These are phyloP conservation scores for Petrosia ficiformis DNA, from an alignment of 37 sponge, comb jelly and placozoan genomes.

Conservation along the genomic window DNA sequence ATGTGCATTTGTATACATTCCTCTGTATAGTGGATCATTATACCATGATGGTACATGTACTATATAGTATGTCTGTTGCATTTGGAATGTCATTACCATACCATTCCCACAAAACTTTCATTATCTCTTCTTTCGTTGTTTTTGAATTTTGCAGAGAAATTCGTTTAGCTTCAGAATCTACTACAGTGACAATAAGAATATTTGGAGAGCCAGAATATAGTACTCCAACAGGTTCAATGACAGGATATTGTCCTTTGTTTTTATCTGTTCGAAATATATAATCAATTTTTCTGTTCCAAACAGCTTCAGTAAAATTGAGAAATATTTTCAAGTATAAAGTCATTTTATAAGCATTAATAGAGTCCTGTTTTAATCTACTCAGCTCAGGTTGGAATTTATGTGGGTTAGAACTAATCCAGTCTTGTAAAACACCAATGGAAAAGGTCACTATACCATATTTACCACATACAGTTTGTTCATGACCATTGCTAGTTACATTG, in stretches of 20 bases:
- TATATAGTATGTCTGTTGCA: not conserved
- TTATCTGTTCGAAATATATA: not conserved
- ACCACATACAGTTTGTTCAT: not conserved
- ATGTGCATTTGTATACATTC: not conserved
- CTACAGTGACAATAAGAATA: not conserved
- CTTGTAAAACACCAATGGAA: not conserved
- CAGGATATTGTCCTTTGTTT: slow-evolving; percentile 17
- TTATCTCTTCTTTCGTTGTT: no score
- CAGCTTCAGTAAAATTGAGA: not conserved
- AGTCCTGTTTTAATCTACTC: not conserved
- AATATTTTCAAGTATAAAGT: not conserved
- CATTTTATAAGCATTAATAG: not conserved
- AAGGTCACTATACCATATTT: not conserved
- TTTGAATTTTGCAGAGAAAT: not conserved
- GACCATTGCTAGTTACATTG: not conserved
- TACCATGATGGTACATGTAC: slow-evolving; percentile 24
- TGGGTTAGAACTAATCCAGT: not conserved
- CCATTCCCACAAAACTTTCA: not conserved
- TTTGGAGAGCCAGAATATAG: not conserved
- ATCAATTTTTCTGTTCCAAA: not conserved
- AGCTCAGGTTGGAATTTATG: not conserved
- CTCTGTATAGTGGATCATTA: slow-evolving; percentile 20
- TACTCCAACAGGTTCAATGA: slow-evolving; percentile 34
- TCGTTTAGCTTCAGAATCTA: not conserved
- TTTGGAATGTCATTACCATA: not conserved